Percentiles rank a stretch among this genome's conserved stretches.
These are phyloP conservation scores for Drosophila colorata DNA, from an alignment of 2,888 invertebrate species.

Conservation along the genomic window DNA sequence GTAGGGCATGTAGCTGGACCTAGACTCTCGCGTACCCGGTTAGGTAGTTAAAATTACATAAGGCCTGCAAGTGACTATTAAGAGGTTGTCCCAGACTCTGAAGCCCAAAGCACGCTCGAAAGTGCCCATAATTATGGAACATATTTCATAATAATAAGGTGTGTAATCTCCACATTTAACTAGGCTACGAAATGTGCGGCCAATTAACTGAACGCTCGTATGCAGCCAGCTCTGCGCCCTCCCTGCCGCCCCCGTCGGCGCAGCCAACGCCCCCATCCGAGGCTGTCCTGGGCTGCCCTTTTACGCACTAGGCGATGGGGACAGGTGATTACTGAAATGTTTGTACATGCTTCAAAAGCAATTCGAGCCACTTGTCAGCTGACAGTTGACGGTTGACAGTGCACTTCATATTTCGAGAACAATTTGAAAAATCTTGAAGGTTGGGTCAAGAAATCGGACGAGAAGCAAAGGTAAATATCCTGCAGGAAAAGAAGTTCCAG, in stretches of 20 bases:
- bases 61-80: constrained; percentile 62
- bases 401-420: no score
- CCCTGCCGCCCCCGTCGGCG: background rate
- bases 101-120: constrained; percentile 32
- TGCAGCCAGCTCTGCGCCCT: constrained; percentile 1
- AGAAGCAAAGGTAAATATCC: no score
- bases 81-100: constrained; percentile 60
- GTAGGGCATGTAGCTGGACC: background rate
- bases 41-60: constrained; percentile 67
- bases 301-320: constrained; percentile 12
- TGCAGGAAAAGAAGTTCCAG: no score
- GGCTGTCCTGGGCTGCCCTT: background rate
- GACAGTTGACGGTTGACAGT: background rate
- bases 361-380: constrained; percentile 54
- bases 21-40: background rate
- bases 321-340: constrained; percentile 39
- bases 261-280: background rate
- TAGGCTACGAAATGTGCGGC: constrained; percentile 57
- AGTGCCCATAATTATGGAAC: constrained; percentile 75
- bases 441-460: no score
- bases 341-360: constrained; percentile 58
- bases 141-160: constrained; percentile 81
- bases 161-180: constrained; percentile 78
- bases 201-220: constrained; percentile 53
- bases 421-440: no score